Evolutionary conservation across 2,888 invertebrate genomes (phyloP).

Genomic region (Cataglyphis altisquamis): DNA sequence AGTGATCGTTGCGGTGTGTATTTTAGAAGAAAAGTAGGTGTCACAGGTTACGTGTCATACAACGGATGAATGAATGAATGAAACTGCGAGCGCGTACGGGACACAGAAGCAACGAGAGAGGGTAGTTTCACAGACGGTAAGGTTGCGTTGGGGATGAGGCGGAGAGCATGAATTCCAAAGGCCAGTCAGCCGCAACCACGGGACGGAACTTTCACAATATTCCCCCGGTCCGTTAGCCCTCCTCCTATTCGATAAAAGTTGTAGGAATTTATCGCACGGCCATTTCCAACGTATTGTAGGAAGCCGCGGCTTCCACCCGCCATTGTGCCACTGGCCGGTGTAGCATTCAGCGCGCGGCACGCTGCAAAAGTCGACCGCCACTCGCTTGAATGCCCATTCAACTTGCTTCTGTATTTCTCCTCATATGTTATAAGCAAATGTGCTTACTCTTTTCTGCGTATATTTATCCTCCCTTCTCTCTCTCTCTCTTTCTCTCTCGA

Average conservation of each 20-base stretch:
- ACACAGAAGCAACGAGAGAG: not conserved
- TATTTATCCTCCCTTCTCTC: not conserved
- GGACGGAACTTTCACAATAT: conserved; percentile 78
- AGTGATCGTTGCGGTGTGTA: not conserved
- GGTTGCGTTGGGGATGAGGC: conserved; percentile 9
- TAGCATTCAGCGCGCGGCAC: conserved; percentile 66
- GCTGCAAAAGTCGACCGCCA: conserved; percentile 55
- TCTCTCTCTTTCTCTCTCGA: not conserved
- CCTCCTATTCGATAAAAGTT: conserved; percentile 81
- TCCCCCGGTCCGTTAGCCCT: conserved; percentile 76
- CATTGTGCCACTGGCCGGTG: conserved; percentile 74
- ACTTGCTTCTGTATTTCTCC: conserved; percentile 71
- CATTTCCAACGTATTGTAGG: conserved; percentile 77
- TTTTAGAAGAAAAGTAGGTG: not conserved
- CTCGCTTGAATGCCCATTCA: conserved; percentile 69
- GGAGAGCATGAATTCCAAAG: conserved; percentile 61
- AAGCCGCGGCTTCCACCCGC: conserved; percentile 71
- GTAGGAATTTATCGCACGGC: conserved; percentile 81
- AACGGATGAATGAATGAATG: conserved; percentile 32
- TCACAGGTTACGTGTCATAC: conserved; percentile 1
- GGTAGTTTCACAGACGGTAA: conserved; percentile 31
- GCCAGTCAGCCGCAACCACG: conserved; percentile 65
- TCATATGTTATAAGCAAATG: conserved; percentile 31
- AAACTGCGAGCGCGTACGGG: conserved; percentile 1
- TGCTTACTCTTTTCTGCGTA: conserved; percentile 57